Conservation (phyloP, 2,797 vertebrate genomes). For the Argya squamiceps region DNA sequence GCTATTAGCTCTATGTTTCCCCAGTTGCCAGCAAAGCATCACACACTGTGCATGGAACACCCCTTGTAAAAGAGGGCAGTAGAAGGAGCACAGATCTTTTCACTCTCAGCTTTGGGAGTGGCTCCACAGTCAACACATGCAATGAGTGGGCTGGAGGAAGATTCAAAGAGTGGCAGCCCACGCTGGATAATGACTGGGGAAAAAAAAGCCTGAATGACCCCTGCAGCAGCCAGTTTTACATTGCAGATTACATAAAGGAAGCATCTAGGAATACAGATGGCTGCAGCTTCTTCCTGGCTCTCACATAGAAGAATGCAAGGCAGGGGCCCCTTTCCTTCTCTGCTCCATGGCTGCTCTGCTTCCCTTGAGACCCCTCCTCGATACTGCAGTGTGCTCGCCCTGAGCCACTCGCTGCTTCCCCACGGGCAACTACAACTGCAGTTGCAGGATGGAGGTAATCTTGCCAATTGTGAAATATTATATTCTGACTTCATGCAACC, state of each 20-base stretch:
- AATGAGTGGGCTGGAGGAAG: neutral
- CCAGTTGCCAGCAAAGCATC: neutral
- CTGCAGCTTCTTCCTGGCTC: conserved; percentile 29
- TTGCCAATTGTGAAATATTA: conserved; percentile 37
- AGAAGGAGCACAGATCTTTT: neutral
- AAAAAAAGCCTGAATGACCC: neutral
- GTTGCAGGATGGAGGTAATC: neutral
- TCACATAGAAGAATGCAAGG: neutral
- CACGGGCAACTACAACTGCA: neutral
- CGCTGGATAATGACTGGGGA: accelerated
- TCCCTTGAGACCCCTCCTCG: neutral
- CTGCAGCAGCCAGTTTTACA: neutral
- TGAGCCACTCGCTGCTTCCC: neutral
- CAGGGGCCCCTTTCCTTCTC: conserved; percentile 25
- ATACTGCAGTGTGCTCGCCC: neutral
- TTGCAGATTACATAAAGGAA: neutral
- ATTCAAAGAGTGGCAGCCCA: neutral
- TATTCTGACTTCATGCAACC: neutral
- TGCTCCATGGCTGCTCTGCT: neutral
- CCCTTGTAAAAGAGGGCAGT: neutral
- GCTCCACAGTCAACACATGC: neutral
- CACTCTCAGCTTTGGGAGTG: neutral
- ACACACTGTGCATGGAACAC: neutral
- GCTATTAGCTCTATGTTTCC: neutral
- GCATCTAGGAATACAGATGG: neutral